phyloP scores from a whole-genome alignment of 2,797 vertebrate species.

The Poeciliopsis infans region DNA sequence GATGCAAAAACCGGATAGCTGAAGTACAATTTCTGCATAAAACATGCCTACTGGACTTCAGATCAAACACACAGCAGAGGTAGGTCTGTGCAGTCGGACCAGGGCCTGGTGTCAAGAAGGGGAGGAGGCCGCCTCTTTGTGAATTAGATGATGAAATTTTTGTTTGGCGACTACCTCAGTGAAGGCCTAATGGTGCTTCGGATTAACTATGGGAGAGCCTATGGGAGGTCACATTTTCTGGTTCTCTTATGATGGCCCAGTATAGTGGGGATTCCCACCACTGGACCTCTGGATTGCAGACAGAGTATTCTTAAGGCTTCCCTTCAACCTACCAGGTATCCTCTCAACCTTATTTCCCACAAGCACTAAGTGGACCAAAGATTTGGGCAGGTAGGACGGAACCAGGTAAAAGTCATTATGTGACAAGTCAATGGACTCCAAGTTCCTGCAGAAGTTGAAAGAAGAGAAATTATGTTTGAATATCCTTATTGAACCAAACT shows the following conservation, averaged over 20 bases:
- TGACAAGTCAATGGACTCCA: slow-evolving; percentile 96
- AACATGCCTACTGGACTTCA: no score
- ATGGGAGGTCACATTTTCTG: not conserved
- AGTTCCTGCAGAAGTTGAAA: slow-evolving; percentile 79
- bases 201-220: not conserved
- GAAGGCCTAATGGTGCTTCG: not conserved
- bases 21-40: no score
- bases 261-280: not conserved
- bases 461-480: not conserved
- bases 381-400: slow-evolving; percentile 92
- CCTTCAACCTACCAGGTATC: slow-evolving; percentile 80
- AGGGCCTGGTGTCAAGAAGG: no score
- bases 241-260: not conserved
- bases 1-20: no score
- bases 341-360: slow-evolving; percentile 94
- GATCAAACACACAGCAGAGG: no score
- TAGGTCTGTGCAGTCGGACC: no score
- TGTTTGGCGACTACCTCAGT: no score
- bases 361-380: slow-evolving; percentile 90
- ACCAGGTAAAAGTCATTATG: slow-evolving; percentile 93
- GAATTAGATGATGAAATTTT: no score
- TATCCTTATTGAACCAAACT: not conserved
- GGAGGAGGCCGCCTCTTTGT: no score
- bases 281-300: not conserved
- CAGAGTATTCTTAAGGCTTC: not conserved